Base-by-base conservation (phyloP, 2,797 vertebrate genomes). In the Hippopotamyrus pictus region DNA sequence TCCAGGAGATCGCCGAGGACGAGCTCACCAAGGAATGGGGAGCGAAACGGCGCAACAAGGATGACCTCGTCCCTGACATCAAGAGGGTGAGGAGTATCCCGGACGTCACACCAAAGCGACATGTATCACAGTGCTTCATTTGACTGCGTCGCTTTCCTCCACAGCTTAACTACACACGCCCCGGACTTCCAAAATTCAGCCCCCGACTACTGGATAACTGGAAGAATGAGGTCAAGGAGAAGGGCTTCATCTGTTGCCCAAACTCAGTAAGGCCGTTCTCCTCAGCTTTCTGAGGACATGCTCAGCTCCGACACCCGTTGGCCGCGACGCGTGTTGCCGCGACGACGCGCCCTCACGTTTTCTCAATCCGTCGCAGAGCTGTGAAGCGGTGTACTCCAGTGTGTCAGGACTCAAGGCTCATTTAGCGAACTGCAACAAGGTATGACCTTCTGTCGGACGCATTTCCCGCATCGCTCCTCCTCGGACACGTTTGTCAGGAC, bases 321-420 rank as follows among this genome's bases (percentile, higher is more conserved):
- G 87, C 90, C 90, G 89, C 11, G 90, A 25, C 33, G 37, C n/a
- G 22, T 5, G 22, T 79, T 53, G 33, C 46, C 57, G 22, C 8
- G 48, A 14, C 37, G 6, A 41, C 22, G 9, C 2, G 17, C 33
- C 48, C 65, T 89, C 29, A 65, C 50, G 29, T 65, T 69, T 33
- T 89, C 48, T 59, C 88, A 88, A 88, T 84, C 84, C 59, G 87
- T 91, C 79, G 88, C 94, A 99, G 98, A 97, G 96, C 95, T 99
- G 98, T 93, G 97, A 98, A 95, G 98, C 98, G 91, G 97, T 99
- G 91, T 99, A 99, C 91, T 99, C 98, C 93, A 99, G 98, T 44
- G 98, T 99, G 91, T 99, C 98, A 1, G 98, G 98, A 92, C 95
- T 99, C 73, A 99, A 99, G 95, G 98, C 98, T 90, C 98, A 99